phyloP scores from a whole-genome alignment of 2,888 invertebrate genomes.

The Acleris emargana region DNA sequence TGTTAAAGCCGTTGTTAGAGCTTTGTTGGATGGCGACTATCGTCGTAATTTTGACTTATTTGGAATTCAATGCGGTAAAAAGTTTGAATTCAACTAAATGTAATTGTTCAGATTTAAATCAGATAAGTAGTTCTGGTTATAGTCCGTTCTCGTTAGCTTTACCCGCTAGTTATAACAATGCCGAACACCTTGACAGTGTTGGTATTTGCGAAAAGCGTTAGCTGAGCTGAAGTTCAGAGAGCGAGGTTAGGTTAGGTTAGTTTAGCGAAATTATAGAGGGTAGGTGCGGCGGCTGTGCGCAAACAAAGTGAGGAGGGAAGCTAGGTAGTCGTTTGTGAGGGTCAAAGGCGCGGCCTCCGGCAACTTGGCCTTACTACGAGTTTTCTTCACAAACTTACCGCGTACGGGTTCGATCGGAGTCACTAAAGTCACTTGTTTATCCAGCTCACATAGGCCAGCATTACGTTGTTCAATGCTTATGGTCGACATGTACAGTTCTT shows the following conservation, averaged over 20 bases:
- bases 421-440: neutral
- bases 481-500: too few species aligned
- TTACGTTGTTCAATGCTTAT: too few species aligned
- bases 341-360: conserved; percentile 50
- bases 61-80: too few species aligned
- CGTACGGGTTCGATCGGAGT: neutral
- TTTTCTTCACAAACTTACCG: conserved; percentile 12
- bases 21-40: too few species aligned
- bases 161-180: conserved; percentile 8
- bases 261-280: conserved; percentile 53
- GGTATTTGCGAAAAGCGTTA: conserved; percentile 36
- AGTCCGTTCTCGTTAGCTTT: neutral
- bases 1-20: too few species aligned
- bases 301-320: conserved; percentile 56
- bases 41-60: too few species aligned
- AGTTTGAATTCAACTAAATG: too few species aligned
- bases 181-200: conserved; percentile 9
- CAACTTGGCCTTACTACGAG: conserved; percentile 29
- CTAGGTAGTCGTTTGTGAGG: conserved; percentile 60
- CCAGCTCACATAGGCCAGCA: too few species aligned
- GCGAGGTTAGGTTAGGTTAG: conserved; percentile 38
- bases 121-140: too few species aligned
- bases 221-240: conserved; percentile 34
- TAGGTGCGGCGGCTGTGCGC: conserved; percentile 51
- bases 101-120: too few species aligned